These are phyloP conservation scores for Parnassius orleans DNA, from an alignment of 2,888 invertebrate species.

Conservation along the genomic window DNA sequence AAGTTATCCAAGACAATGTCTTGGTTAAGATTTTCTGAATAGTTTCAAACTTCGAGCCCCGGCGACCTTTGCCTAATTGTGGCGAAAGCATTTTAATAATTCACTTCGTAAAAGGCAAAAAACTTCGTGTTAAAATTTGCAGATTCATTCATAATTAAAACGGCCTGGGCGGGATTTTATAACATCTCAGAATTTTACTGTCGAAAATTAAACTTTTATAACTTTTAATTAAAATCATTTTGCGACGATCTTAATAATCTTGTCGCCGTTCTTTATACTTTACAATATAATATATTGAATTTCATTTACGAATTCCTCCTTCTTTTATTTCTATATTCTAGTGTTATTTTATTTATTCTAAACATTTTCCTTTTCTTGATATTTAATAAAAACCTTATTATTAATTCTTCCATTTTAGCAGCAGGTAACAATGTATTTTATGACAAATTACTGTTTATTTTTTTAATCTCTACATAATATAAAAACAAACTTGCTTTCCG, in stretches of 20 bases:
- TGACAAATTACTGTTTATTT: no score
- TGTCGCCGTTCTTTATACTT: conserved; percentile 13
- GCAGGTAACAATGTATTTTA: no score
- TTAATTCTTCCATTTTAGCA: no score
- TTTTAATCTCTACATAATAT: no score
- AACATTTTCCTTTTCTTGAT: no score
- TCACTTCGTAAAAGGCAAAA: conserved; percentile 23
- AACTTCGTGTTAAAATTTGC: conserved; percentile 23
- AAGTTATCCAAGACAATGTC: conserved; percentile 27
- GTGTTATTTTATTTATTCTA: no score
- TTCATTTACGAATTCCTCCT: not conserved
- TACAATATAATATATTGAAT: no score
- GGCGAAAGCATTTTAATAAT: conserved; percentile 22
- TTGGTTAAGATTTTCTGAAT: conserved; percentile 29
- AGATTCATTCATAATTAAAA: conserved; percentile 27
- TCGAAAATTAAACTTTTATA: conserved; percentile 23
- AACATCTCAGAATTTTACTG: conserved; percentile 24
- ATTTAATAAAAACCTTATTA: no score
- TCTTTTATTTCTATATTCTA: not conserved
- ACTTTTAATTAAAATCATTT: conserved; percentile 28
- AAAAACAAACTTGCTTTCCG: no score
- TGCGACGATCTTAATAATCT: conserved; percentile 24
- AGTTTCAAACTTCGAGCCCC: conserved; percentile 20
- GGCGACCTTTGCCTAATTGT: conserved; percentile 23
- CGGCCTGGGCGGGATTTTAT: conserved; percentile 18